Conservation (phyloP, 1,140 invertebrate genomes). For the Steinernema khuongi region DNA sequence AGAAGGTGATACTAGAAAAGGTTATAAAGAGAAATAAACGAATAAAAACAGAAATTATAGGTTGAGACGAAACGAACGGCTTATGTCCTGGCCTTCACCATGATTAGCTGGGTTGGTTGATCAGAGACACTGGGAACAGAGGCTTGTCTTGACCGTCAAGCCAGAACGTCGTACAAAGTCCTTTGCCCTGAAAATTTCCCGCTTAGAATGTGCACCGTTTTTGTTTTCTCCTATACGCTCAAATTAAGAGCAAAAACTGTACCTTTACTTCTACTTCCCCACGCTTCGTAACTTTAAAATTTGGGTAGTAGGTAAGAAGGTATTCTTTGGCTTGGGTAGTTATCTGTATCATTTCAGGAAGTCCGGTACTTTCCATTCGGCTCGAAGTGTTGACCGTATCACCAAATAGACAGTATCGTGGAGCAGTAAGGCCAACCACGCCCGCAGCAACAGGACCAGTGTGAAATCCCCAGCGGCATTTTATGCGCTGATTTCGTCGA, state of each 20-base stretch:
- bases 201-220: not conserved
- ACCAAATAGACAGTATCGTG: conserved; percentile 69
- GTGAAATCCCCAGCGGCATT: conserved; percentile 56
- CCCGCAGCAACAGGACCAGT: conserved; percentile 52
- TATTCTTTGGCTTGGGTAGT: conserved; percentile 21
- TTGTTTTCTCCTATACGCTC: not conserved
- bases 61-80: no score
- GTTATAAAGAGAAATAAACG: no score
- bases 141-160: no score
- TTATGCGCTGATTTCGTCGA: conserved; percentile 20
- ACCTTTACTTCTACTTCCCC: conserved; percentile 39
- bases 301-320: conserved; percentile 26
- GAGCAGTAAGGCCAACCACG: conserved; percentile 61
- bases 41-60: no score
- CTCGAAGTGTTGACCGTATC: conserved; percentile 70
- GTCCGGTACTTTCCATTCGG: conserved; percentile 36
- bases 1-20: no score
- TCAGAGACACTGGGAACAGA: no score
- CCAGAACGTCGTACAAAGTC: conserved; percentile 39
- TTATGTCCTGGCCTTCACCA: no score
- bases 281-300: conserved; percentile 28
- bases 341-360: conserved; percentile 23
- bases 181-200: conserved; percentile 27
- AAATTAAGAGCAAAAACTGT: not conserved
- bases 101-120: no score